Conservation (phyloP, 2,113 vertebrate genomes). For the Cyprinodon brontotheroides region DNA sequence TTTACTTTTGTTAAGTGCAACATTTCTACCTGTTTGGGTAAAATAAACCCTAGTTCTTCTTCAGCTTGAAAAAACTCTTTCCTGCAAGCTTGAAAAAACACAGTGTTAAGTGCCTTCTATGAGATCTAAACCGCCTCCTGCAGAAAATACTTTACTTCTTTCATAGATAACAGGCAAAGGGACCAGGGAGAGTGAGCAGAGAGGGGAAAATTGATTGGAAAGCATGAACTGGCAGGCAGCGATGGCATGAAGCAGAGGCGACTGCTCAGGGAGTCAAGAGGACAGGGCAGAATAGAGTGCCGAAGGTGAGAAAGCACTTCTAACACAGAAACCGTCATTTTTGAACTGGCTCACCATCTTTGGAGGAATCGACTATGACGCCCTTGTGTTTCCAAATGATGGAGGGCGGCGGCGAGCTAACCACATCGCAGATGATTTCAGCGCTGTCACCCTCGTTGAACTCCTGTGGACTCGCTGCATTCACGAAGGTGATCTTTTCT, state of each 20-base stretch:
- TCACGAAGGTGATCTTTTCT: constrained; percentile 97
- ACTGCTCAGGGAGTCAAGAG: constrained; percentile 15
- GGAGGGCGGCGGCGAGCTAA: constrained; percentile 89
- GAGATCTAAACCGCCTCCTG: constrained; percentile 25
- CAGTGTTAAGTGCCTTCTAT: constrained; percentile 35
- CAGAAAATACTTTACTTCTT: constrained; percentile 36
- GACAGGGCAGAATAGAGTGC: background rate
- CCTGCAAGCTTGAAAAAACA: constrained; percentile 5
- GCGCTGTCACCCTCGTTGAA: constrained; percentile 94
- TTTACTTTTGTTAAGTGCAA: background rate
- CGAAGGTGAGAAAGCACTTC: constrained; percentile 26
- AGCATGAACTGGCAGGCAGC: constrained; percentile 23
- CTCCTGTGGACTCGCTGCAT: constrained; percentile 90
- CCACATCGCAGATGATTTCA: constrained; percentile 90
- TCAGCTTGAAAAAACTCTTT: constrained; percentile 16
- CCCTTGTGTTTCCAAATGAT: constrained; percentile 94
- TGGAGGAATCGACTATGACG: constrained; percentile 84
- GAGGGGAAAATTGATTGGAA: constrained; percentile 46
- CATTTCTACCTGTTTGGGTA: constrained; percentile 9
- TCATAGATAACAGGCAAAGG: constrained; percentile 15
- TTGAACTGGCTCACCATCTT: constrained; percentile 86
- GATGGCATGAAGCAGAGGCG: constrained; percentile 28
- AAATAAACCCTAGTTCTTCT: constrained; percentile 20
- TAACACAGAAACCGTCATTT: constrained; percentile 3
- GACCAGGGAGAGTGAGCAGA: constrained; percentile 33